Conservation (phyloP, 2,888 invertebrate genomes). For the Eristalinus sepulchralis region DNA sequence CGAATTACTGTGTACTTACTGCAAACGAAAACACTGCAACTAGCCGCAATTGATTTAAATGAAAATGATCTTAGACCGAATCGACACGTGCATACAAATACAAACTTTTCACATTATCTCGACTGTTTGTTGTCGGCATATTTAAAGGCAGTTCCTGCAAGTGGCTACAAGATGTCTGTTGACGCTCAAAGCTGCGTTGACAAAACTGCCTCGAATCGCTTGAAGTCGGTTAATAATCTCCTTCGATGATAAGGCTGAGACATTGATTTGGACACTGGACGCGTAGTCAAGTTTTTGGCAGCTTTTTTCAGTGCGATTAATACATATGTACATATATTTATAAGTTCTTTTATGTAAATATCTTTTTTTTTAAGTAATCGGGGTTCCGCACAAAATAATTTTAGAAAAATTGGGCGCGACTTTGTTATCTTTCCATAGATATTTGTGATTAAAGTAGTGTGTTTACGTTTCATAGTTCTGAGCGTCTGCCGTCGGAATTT, state of each 20-base stretch:
- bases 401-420: background rate
- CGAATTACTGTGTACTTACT: background rate
- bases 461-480: background rate
- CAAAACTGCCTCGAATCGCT: background rate
- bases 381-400: background rate
- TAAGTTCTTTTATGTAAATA: background rate
- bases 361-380: background rate
- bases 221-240: background rate
- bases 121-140: background rate
- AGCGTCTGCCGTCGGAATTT: background rate
- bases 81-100: background rate
- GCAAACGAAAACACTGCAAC: background rate
- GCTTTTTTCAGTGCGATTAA: background rate
- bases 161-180: slow-evolving; percentile 17
- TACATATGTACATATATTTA: background rate
- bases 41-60: background rate
- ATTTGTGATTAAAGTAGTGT: background rate
- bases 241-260: background rate
- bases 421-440: background rate
- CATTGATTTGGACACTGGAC: background rate
- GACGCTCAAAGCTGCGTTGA: background rate
- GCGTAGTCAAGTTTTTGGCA: background rate
- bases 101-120: background rate
- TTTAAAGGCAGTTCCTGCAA: background rate
- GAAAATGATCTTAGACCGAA: background rate